phyloP scores from a whole-genome alignment of 2,888 invertebrate species.

The Pemphredon lugubris region DNA sequence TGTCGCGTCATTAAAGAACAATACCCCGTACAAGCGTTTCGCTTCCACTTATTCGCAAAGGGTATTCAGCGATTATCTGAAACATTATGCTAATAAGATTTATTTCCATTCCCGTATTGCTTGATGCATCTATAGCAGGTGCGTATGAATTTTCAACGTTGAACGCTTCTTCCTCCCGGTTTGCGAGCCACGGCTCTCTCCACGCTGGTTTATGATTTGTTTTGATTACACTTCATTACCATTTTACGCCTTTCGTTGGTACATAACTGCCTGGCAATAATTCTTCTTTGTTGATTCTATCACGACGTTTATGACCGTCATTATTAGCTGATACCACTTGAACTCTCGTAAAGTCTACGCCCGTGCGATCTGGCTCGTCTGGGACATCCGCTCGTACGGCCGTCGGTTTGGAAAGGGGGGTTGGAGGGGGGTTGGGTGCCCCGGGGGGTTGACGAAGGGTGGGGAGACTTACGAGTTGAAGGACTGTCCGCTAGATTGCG shows the following conservation, averaged over 20 bases:
- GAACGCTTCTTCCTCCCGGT: constrained; percentile 4
- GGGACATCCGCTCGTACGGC: constrained; percentile 46
- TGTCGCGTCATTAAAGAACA: too few species aligned
- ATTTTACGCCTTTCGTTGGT: constrained; percentile 76
- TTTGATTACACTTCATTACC: constrained; percentile 80
- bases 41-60: neutral
- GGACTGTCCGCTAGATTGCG: constrained; percentile 78
- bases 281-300: constrained; percentile 79
- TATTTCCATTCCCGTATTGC: neutral
- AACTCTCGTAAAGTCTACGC: constrained; percentile 78
- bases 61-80: neutral
- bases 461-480: constrained; percentile 77
- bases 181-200: constrained; percentile 10
- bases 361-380: constrained; percentile 70
- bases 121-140: constrained; percentile 33
- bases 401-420: constrained; percentile 2
- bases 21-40: too few species aligned
- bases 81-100: neutral
- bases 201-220: constrained; percentile 78
- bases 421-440: constrained; percentile 47
- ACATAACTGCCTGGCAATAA: constrained; percentile 77
- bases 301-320: constrained; percentile 80
- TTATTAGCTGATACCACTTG: constrained; percentile 79
- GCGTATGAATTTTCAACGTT: constrained; percentile 20
- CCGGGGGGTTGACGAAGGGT: constrained; percentile 42